Percentiles rank a stretch among this genome's conserved stretches.
Evolutionary conservation across 2,888 invertebrate genomes (phyloP).

Genomic region (Luffia ferchaultella): DNA sequence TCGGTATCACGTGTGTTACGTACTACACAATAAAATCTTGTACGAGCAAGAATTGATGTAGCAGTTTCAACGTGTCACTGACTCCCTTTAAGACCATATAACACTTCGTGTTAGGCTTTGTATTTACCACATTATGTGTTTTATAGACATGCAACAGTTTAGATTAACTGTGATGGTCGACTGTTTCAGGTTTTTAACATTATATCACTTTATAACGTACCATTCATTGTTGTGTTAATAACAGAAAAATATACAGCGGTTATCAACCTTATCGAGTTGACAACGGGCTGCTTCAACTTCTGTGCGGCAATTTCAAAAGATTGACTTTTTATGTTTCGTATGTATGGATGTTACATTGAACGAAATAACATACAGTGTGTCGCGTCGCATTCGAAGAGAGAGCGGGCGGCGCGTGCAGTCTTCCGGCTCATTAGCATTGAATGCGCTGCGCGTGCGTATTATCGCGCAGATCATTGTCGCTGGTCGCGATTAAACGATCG

Average conservation of each 20-base stretch:
- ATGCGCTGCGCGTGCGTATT: slow-evolving; percentile 44
- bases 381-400: slow-evolving; percentile 28
- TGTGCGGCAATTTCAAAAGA: neutral
- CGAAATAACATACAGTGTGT: neutral
- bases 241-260: neutral
- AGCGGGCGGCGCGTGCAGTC: slow-evolving; percentile 34
- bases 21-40: slow-evolving; percentile 16
- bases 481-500: slow-evolving; percentile 29
- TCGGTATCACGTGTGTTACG: slow-evolving; percentile 36
- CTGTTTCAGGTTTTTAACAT: neutral
- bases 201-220: too few species aligned
- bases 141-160: too few species aligned
- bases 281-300: neutral
- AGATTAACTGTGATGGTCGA: too few species aligned
- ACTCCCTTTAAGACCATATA: too few species aligned
- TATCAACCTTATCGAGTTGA: neutral
- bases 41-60: neutral
- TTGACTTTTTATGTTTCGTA: neutral
- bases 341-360: neutral
- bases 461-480: slow-evolving; percentile 46
- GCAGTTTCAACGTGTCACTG: neutral
- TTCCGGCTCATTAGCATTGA: slow-evolving; percentile 63
- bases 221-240: neutral
- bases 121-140: too few species aligned
- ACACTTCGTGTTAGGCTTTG: too few species aligned